Conservation (phyloP, 1,140 invertebrate genomes). For the Drosophila quadrilineata region DNA sequence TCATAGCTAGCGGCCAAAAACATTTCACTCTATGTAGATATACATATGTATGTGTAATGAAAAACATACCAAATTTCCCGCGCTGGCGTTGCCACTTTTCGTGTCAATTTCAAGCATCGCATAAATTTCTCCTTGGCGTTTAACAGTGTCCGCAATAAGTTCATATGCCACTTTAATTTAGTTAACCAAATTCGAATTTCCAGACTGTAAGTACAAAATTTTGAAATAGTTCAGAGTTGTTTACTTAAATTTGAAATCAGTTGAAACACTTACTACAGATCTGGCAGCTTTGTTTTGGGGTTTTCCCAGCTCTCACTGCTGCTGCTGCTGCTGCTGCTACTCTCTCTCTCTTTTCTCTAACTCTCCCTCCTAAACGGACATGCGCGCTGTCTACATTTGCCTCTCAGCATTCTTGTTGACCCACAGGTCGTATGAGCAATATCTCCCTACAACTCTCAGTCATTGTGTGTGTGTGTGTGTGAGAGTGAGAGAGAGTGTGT, state of each 20-base stretch:
- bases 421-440: constrained; percentile 69
- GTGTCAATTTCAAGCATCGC: constrained; percentile 5
- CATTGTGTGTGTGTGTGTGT: too few species aligned
- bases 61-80: constrained; percentile 75
- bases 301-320: constrained; percentile 59
- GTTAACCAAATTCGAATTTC: too few species aligned
- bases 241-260: neutral
- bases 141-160: neutral
- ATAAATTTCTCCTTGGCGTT: neutral
- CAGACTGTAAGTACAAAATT: neutral
- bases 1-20: constrained; percentile 24
- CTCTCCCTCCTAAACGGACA: too few species aligned
- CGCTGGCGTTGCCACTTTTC: constrained; percentile 56
- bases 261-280: constrained; percentile 12
- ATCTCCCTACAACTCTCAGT: too few species aligned
- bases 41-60: too few species aligned
- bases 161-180: neutral
- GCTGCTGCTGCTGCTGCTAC: too few species aligned
- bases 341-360: too few species aligned
- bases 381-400: constrained; percentile 34
- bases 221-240: neutral
- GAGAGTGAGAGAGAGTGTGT: too few species aligned
- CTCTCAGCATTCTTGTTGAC: constrained; percentile 19
- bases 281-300: constrained; percentile 50
- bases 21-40: too few species aligned